Evolutionary conservation across 2,113 vertebrate species (phyloP).

Genomic region (Megaceryle torquata): DNA sequence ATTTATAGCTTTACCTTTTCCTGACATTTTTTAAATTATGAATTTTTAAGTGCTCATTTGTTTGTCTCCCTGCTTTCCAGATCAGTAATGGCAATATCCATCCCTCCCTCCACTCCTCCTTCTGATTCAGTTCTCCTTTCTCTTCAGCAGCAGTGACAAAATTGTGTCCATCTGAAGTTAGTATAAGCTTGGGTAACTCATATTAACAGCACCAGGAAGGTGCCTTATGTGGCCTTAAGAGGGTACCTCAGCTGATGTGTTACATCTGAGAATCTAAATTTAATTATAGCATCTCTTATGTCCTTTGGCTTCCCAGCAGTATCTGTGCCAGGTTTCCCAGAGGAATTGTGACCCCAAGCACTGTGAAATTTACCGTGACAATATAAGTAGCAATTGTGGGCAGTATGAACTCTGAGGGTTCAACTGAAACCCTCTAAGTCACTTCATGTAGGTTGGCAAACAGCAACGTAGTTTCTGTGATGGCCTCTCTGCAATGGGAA

Average conservation of each 20-base stretch:
- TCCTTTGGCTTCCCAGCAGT: background rate
- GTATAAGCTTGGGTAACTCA: background rate
- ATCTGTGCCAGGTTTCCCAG: background rate
- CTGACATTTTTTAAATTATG: background rate
- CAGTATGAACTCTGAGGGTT: background rate
- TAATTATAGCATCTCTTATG: background rate
- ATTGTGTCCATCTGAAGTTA: background rate
- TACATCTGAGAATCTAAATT: background rate
- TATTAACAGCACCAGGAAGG: background rate
- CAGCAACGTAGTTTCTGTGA: background rate
- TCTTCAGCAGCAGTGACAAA: background rate
- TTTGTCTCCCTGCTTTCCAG: background rate
- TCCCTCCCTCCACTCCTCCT: background rate
- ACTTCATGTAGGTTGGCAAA: background rate
- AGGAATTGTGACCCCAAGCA: rapidly evolving
- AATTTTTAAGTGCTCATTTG: background rate
- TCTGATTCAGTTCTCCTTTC: background rate
- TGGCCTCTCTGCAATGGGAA: background rate
- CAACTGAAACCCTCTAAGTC: background rate
- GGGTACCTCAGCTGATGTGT: background rate
- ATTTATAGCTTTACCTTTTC: conserved; percentile 8
- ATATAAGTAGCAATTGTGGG: background rate
- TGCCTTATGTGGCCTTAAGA: background rate
- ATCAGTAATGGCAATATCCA: background rate
- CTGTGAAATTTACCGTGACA: background rate